Evolutionary conservation across 2,888 invertebrate species (phyloP), one percentile per base, ranked within the genome.

Genomic region (Ctena decussata): DNA sequence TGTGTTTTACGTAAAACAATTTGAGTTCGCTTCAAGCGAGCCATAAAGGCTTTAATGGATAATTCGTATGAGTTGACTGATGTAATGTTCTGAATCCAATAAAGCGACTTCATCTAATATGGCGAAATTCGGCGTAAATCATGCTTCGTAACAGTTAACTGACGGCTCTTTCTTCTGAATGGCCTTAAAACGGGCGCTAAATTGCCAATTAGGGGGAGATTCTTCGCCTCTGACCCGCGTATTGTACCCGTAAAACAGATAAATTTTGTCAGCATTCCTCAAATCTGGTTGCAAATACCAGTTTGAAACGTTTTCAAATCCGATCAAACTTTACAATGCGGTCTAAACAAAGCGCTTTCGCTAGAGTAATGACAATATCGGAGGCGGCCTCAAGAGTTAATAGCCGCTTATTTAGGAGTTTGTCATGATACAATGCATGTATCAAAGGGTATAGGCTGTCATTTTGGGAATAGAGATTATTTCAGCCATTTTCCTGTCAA

Each of bases 1-100:
- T 70, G 77, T 80, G 81, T 82, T 86, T 86, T 86, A 75, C 86
- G 80, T 77, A 71, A 80, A 77, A 73, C 83, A 86, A 83, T 86
- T 80, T 83, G 53, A 41, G 46, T 72, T 71, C 32, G 37, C 75
- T 65, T 77, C 75, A 76, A 46, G 65, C 71, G 78, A 57, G 78
- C 80, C 80, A 76, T 80, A 77, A 86, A 80, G 76, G 79, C 35
- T 65, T 86, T 86, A 82, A 86, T 86, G 86, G 86, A 77, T 75
- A 75, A 83, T 86, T 86, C 81, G 80, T 80, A 41, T 53, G 70
- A 60, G 65, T 49, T 65, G 77, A 44, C 57, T 82, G 37, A 37
- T 53, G 60, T 73, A 80, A 86, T 80, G 86, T 74, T 32, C 80
- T 49, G 69, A 77, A 72, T 80, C 72, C 80, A 80, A 83, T 86